Conservation (phyloP, 2,888 invertebrate species). For the Oligia fasciuncula region DNA sequence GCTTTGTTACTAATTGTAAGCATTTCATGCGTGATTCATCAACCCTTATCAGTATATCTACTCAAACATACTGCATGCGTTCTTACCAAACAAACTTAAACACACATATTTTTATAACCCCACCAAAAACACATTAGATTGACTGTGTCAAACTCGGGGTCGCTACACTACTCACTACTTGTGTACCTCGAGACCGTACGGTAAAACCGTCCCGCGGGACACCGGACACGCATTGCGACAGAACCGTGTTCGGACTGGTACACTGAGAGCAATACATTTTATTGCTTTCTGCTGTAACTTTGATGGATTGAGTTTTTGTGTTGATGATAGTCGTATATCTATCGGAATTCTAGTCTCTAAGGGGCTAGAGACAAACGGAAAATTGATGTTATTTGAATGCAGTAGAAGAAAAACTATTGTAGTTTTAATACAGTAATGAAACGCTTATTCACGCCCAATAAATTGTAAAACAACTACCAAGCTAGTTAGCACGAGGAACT, state of each 20-base stretch:
- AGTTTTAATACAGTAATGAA: conserved; percentile 21
- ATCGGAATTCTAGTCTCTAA: not conserved
- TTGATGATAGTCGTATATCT: conserved; percentile 6
- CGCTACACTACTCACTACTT: conserved; percentile 39
- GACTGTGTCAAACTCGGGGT: conserved; percentile 42
- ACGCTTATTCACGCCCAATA: conserved; percentile 41
- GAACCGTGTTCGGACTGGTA: conserved; percentile 56
- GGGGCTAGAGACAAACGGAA: not conserved
- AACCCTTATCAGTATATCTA: conserved; percentile 19
- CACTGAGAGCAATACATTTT: conserved; percentile 44
- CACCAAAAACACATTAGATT: conserved; percentile 31
- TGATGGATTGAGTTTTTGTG: conserved; percentile 46
- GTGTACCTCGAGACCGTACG: conserved; percentile 57
- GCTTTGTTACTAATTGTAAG: not conserved
- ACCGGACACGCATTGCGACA: conserved; percentile 75
- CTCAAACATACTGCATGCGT: not conserved
- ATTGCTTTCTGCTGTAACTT: conserved; percentile 35
- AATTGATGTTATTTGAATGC: not conserved
- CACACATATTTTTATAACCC: conserved; percentile 15
- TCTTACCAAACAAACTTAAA: conserved; percentile 11
- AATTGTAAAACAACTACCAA: conserved; percentile 41
- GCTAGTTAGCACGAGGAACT: conserved; percentile 30
- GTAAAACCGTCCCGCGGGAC: conserved; percentile 69
- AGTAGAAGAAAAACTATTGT: not conserved
- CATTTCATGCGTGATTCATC: not conserved